phyloP scores from a whole-genome alignment of 2,113 vertebrate species.

The Spermophilus dauricus region DNA sequence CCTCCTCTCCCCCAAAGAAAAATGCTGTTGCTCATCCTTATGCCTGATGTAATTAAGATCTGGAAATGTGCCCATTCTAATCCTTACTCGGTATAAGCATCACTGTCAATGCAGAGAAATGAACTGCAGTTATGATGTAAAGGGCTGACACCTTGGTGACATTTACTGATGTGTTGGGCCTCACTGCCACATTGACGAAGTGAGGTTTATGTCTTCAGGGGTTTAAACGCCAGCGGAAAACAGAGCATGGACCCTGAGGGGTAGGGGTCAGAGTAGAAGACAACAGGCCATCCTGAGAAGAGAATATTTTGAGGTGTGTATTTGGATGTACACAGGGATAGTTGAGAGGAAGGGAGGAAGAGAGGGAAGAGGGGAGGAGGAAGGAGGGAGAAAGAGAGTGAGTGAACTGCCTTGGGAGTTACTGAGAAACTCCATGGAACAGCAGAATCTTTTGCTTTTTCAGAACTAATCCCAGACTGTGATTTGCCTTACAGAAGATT shows the following conservation, averaged over 20 bases:
- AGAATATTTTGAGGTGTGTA: conserved; percentile 42
- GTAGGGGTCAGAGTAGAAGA: conserved; percentile 65
- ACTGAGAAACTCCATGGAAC: conserved; percentile 54
- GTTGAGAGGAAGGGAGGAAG: neutral
- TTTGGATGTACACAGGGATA: neutral
- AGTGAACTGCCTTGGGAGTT: conserved; percentile 17
- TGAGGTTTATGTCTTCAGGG: conserved; percentile 78
- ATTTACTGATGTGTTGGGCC: conserved; percentile 87
- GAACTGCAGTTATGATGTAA: conserved; percentile 88
- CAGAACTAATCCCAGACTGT: conserved; percentile 3
- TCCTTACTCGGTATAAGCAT: conserved; percentile 88
- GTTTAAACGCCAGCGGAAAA: conserved; percentile 85
- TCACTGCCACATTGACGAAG: conserved; percentile 76
- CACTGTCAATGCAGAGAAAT: conserved; percentile 89
- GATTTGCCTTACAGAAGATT: conserved; percentile 25
- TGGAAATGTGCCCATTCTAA: conserved; percentile 90
- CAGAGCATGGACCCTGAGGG: conserved; percentile 43
- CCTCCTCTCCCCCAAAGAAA: conserved; percentile 83
- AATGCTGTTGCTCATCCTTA: conserved; percentile 85
- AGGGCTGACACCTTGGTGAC: conserved; percentile 88
- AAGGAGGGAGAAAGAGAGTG: neutral
- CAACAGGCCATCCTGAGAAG: conserved; percentile 72
- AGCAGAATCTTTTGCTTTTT: conserved; percentile 63
- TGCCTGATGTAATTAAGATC: conserved; percentile 92
- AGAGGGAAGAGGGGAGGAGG: accelerated